A percentile compares a stretch with the other conserved stretches of the same genome.
Conservation (phyloP, 2,888 invertebrate genomes). For the Heliconius sara region DNA sequence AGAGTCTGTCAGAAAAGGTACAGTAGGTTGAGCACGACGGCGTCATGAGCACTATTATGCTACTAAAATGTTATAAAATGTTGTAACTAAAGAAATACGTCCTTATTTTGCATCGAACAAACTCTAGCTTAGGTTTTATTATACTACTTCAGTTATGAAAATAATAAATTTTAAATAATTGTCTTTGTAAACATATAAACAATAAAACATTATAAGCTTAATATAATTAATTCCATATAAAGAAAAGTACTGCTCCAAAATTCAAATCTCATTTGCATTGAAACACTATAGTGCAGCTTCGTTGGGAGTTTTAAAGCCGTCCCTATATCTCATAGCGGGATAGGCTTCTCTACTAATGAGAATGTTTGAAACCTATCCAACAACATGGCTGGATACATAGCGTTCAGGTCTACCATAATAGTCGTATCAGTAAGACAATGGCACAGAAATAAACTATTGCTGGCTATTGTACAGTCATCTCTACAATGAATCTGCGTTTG, state of each 20-base stretch:
- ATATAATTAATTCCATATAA: neutral
- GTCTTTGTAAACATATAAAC: neutral
- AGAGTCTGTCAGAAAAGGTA: slow-evolving; percentile 15
- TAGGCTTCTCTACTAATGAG: slow-evolving; percentile 40
- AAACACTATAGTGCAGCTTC: slow-evolving; percentile 16
- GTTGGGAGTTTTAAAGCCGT: slow-evolving; percentile 27
- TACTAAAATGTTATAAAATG: slow-evolving; percentile 23
- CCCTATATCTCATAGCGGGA: slow-evolving; percentile 35
- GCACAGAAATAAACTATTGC: slow-evolving; percentile 10
- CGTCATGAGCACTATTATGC: slow-evolving; percentile 25
- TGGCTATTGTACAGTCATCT: neutral
- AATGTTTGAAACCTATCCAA: slow-evolving; percentile 37
- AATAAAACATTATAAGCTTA: neutral
- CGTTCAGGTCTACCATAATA: slow-evolving; percentile 33
- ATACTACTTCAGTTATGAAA: neutral
- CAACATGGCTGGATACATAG: slow-evolving; percentile 21
- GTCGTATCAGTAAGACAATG: slow-evolving; percentile 27
- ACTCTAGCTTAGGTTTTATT: neutral
- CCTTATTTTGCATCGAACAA: neutral
- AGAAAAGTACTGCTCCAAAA: neutral
- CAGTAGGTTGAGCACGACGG: slow-evolving; percentile 27
- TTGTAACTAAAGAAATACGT: slow-evolving; percentile 11
- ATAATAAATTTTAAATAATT: neutral
- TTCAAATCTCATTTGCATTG: slow-evolving; percentile 14
- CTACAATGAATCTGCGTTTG: neutral